Evolutionary conservation across 2,113 vertebrate genomes (phyloP), one percentile per base, ranked within the genome.

Genomic region (Callithrix jacchus): DNA sequence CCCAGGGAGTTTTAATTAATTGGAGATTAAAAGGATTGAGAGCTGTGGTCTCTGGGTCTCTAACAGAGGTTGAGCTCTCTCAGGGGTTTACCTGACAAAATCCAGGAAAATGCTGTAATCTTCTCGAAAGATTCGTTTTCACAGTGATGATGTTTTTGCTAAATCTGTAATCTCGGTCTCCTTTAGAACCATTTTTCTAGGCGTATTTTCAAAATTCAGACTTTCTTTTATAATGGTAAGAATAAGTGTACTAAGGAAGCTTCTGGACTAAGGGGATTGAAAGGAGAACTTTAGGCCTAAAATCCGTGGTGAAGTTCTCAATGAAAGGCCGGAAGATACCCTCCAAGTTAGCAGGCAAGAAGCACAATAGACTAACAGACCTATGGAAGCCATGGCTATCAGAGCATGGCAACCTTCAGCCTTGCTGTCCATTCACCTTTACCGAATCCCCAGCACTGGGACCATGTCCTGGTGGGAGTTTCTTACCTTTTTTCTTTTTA

Each of bases 1-100:
- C 58, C 66, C 52, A 54, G 81, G 49, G 81, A 95, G 66, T 96
- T 97, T 97, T 97, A 97, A 97, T 98, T 98, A 97, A 91, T 84
- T 83, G 47, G 5, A 87, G 92, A 96, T 97, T 97, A 92, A 92
- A 92, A 70, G 84, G 92, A 88, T 82, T 86, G 71, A 92, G 68
- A 83, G 30, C 13, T 0, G 25, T 87, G 89, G 91, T 64, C 58
- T 94, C 37, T 79, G 45, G 54, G 37, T 92, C 83, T 92, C 83
- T 84, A 73, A 25, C 20, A 35, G 83, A 70, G 47, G 35, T 58
- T 94, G 86, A 91, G 64, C 61, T 83, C 37, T 83, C 49, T 92
- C 61, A 42, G 68, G 54, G 58, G 56, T 66, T 93, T 80, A 40
- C 85, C 88, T 96, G 93, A 94, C 61, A 58, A 88, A 76, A 70